Evolutionary conservation across 2,797 vertebrate species (phyloP).

Genomic region (Oryzias dopingdopingensis): DNA sequence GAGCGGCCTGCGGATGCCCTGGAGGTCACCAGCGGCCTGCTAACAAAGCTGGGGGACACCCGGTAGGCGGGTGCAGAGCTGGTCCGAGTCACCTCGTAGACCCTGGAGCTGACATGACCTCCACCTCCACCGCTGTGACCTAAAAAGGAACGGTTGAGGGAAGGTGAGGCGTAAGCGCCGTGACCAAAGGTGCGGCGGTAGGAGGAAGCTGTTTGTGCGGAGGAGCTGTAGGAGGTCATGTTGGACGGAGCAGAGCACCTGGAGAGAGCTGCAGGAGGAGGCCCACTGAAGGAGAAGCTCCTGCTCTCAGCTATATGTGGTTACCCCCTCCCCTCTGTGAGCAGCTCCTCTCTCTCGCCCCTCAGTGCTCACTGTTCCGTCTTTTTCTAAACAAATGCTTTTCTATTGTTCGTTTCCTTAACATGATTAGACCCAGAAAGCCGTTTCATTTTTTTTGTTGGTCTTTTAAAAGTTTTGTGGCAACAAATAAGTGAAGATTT

Average conservation of each 20-base stretch:
- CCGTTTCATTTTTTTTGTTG: background rate
- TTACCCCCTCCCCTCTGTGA: slow-evolving; percentile 21
- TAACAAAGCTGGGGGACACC: slow-evolving; percentile 71
- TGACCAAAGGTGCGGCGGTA: slow-evolving; percentile 89
- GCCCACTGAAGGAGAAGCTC: slow-evolving; percentile 41
- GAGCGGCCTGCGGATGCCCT: slow-evolving; percentile 65
- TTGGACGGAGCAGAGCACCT: slow-evolving; percentile 75
- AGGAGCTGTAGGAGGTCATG: slow-evolving; percentile 78
- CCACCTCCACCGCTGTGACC: slow-evolving; percentile 72
- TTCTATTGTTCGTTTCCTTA: background rate
- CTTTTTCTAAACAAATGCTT: background rate
- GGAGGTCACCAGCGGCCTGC: slow-evolving; percentile 31
- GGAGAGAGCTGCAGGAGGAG: slow-evolving; percentile 41
- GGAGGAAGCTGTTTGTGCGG: slow-evolving; percentile 83
- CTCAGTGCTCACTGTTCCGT: background rate
- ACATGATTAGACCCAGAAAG: background rate
- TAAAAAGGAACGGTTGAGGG: slow-evolving; percentile 78
- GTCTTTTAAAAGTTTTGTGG: too few relatives aligned
- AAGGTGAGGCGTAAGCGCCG: slow-evolving; percentile 84
- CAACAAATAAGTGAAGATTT: too few relatives aligned
- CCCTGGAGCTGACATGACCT: slow-evolving; percentile 78
- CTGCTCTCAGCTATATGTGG: slow-evolving; percentile 68
- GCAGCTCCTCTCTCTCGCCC: background rate
- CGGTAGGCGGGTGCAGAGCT: slow-evolving; percentile 41
- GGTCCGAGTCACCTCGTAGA: slow-evolving; percentile 87